Base-by-base conservation (phyloP, 35 echinoderm and acorn worm species). In the Ophioderma brevispina region DNA sequence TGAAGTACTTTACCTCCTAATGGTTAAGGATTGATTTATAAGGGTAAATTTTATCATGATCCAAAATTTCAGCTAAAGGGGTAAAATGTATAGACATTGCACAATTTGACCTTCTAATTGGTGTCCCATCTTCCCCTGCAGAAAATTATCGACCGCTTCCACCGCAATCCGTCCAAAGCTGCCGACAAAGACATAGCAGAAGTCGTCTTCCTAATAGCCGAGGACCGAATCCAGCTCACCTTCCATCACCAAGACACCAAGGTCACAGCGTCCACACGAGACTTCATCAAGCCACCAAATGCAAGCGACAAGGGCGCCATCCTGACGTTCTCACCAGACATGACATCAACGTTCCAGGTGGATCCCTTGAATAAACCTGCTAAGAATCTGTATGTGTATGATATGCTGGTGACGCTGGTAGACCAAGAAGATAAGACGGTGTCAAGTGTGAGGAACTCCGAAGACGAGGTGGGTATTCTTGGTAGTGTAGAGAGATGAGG, bases 191-290 rank as follows among this genome's bases (percentile, higher is more conserved):
- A 98, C 28, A 76, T 98, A 33, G 93, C 96, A 5, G 96, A 98
- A 76, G 85, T 85, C 31, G 77, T 98, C 33, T 98, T 92, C 87
- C 78, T 92, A 28, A 98, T 98, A 35, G 78, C 93, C 25, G 96
- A 98, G 33, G 96, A 98, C 80, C 90, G 93, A 38, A 95, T 98
- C 33, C 96, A 98, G 87, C 78, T 98, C 18, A 98, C 92, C 15
- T 98, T 98, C 90, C 96, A 98, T 81, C 96, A 98, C 55, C 86
- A 99, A 77, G 94, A 95, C 40, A 90, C 82, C 37, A 99, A 99
- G 84, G 92, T 99, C 37, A 95, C 97, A 0, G 91, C 97, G 36
- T 93, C 97, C 34, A 89, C 92, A 32, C 78, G 97, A 34, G 97
- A 99, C 40, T 99, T 99, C 82, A 85, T 99, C 75, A 99, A 99